These are phyloP conservation scores for Nycteola revayana DNA, from an alignment of 2,888 invertebrate genomes.

Conservation along the genomic window DNA sequence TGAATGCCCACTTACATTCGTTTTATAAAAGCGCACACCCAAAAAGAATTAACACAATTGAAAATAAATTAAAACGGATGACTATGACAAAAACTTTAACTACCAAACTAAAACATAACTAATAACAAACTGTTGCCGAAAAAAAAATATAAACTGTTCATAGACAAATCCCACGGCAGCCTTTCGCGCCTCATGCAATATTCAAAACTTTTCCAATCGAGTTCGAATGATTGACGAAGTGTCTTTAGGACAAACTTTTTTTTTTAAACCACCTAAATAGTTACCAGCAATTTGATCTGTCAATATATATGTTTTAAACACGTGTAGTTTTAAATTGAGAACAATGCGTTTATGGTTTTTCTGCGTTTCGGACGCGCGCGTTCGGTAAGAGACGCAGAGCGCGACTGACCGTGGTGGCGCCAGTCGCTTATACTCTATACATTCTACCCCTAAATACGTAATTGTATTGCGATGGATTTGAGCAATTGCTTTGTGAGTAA, in stretches of 20 bases:
- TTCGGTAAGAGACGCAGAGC: constrained; percentile 49
- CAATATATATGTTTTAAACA: constrained; percentile 10
- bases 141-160: constrained; percentile 28
- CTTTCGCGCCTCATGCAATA: constrained; percentile 52
- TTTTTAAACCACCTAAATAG: constrained; percentile 7
- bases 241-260: no score
- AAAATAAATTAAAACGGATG: no score
- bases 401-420: constrained; percentile 54
- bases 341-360: constrained; percentile 10
- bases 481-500: no score
- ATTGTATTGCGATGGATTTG: no score
- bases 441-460: background rate
- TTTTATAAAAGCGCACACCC: no score
- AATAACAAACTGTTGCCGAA: no score
- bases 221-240: constrained; percentile 8
- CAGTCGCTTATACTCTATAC: background rate
- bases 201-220: constrained; percentile 48
- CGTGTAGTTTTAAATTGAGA: constrained; percentile 12
- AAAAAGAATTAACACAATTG: no score
- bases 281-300: constrained; percentile 25
- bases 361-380: constrained; percentile 47
- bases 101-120: no score
- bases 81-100: no score
- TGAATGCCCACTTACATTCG: background rate
- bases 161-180: constrained; percentile 30